Evolutionary conservation across 1,140 invertebrate species (phyloP).

Genomic region (Drosophila grimshawi): DNA sequence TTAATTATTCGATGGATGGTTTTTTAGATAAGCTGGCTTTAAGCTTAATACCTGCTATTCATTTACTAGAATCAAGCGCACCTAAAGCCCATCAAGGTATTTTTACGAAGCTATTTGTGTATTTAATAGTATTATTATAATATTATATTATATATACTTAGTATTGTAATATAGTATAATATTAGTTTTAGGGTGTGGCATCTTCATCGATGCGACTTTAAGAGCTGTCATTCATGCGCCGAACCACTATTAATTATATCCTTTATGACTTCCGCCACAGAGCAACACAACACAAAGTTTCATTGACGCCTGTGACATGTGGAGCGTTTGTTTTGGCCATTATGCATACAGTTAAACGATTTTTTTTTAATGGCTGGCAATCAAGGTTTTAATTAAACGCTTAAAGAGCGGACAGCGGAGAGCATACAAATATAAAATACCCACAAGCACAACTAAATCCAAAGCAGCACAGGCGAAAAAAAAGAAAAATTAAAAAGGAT

Average conservation of each 20-base stretch:
- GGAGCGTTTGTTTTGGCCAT: constrained; percentile 1
- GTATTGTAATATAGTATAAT: no score
- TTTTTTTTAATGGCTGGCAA: constrained; percentile 65
- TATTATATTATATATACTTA: no score
- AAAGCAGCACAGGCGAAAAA: constrained; percentile 13
- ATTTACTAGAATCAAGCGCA: no score
- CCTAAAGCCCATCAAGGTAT: no score
- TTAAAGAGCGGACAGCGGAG: constrained; percentile 55
- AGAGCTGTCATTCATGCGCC: constrained; percentile 6
- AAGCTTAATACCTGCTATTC: no score
- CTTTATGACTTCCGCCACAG: constrained; percentile 9
- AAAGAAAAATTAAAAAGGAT: not conserved
- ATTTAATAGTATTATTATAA: no score
- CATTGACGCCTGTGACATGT: constrained; percentile 16
- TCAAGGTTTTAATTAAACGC: constrained; percentile 80
- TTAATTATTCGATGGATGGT: no score
- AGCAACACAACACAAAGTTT: not conserved
- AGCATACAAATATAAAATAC: constrained; percentile 28
- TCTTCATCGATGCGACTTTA: constrained; percentile 1
- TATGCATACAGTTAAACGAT: constrained; percentile 29
- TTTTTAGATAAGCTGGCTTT: no score
- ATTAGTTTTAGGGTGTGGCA: not conserved
- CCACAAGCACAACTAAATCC: constrained; percentile 62
- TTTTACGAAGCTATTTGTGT: no score
- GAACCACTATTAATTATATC: constrained; percentile 30